phyloP scores from a whole-genome alignment of 2,797 vertebrate species.

The Saguinus oedipus region DNA sequence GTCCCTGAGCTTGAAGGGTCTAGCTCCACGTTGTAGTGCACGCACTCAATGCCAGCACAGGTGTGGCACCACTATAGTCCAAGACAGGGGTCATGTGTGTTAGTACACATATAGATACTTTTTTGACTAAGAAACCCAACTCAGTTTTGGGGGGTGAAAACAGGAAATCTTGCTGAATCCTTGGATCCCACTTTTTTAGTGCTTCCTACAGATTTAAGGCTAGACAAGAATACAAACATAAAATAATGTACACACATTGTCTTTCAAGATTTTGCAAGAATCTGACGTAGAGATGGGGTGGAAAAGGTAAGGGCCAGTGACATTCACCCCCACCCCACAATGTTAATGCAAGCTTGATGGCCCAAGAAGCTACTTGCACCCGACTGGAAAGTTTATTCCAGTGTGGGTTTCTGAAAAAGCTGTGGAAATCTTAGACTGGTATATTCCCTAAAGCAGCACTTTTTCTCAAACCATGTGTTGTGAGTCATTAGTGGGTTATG shows the following conservation, averaged over 20 bases:
- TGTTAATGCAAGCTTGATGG: background rate
- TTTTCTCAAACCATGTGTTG: background rate
- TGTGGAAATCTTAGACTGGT: background rate
- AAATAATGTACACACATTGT: background rate
- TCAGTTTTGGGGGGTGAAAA: background rate
- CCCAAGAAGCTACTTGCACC: background rate
- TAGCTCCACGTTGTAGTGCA: fast-evolving
- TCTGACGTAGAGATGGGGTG: background rate
- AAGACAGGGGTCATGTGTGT: fast-evolving
- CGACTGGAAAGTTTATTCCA: background rate
- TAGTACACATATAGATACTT: background rate
- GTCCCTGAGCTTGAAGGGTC: background rate
- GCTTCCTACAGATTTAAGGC: background rate
- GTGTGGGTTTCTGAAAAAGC: background rate
- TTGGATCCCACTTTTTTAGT: background rate
- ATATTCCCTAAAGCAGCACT: background rate
- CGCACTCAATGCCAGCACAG: fast-evolving
- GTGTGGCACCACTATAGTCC: fast-evolving
- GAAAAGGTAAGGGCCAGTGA: background rate
- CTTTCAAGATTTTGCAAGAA: background rate
- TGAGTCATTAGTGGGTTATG: background rate
- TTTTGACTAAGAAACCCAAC: background rate
- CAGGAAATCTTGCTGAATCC: background rate
- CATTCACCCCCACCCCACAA: background rate
- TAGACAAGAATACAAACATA: background rate